Evolutionary conservation across 2,113 vertebrate species (phyloP).

Genomic region (Manacus vitellinus): DNA sequence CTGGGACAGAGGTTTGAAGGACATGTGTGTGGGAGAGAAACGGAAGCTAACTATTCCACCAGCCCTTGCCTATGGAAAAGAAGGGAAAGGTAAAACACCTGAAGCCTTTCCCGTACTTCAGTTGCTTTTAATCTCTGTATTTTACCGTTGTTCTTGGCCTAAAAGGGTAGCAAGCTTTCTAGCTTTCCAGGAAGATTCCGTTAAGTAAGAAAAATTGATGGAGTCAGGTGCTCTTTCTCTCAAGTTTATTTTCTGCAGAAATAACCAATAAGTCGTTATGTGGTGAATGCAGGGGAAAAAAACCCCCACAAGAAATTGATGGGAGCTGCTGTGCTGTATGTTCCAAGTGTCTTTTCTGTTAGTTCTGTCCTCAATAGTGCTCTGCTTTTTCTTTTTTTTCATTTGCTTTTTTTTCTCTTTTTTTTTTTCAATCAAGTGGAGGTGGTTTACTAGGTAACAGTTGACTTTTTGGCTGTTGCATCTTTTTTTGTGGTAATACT

Average conservation of each 20-base stretch:
- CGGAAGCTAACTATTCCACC: slow-evolving; percentile 89
- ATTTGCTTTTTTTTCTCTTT: not conserved
- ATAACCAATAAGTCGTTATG: not conserved
- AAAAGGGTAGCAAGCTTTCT: not conserved
- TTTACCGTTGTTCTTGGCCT: not conserved
- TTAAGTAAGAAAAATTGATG: not conserved
- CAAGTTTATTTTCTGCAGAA: not conserved
- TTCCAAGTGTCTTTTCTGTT: not conserved
- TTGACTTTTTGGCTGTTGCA: not conserved
- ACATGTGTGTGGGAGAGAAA: slow-evolving; percentile 93
- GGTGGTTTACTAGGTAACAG: not conserved
- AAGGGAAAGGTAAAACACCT: slow-evolving; percentile 88
- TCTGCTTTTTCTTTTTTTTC: not conserved
- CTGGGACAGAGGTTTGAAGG: slow-evolving; percentile 91
- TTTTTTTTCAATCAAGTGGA: not conserved
- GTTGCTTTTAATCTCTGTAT: not conserved
- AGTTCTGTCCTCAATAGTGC: not conserved
- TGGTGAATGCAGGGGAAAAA: not conserved
- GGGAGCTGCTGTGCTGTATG: not conserved
- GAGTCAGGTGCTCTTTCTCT: not conserved
- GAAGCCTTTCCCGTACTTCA: not conserved
- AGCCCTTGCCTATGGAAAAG: slow-evolving; percentile 91
- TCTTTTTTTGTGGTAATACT: not conserved
- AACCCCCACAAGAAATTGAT: rapidly evolving
- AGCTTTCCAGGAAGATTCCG: not conserved